A percentile compares a stretch with the other conserved stretches of the same genome.
These are phyloP conservation scores for Plumapathes pennacea DNA, from an alignment of 92 coral and sea anemone species.

Conservation along the genomic window DNA sequence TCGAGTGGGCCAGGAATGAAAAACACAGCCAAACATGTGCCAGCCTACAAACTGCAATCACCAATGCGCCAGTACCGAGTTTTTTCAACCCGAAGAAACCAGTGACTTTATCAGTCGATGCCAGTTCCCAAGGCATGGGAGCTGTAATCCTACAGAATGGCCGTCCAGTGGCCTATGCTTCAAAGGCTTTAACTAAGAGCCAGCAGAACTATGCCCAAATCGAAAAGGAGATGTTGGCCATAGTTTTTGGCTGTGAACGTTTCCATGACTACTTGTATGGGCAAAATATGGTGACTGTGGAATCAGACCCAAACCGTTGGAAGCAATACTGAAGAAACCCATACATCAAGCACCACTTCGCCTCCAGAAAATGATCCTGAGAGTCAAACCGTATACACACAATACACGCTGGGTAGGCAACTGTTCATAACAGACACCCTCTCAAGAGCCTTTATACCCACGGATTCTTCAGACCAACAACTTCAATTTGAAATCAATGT, in stretches of 20 bases:
- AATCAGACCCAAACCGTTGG: slow-evolving; percentile 12
- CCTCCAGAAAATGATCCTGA: slow-evolving; percentile 14
- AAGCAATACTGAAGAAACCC: slow-evolving; percentile 22
- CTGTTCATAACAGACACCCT: background rate
- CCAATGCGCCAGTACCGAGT: slow-evolving; percentile 21
- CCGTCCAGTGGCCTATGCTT: slow-evolving; percentile 29
- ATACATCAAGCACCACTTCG: slow-evolving; percentile 26
- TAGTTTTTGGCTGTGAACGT: slow-evolving; percentile 14
- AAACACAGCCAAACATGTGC: slow-evolving; percentile 7
- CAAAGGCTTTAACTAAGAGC: slow-evolving; percentile 27
- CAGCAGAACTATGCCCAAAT: slow-evolving; percentile 34
- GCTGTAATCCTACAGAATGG: slow-evolving; percentile 11
- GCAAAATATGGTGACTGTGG: slow-evolving; percentile 4
- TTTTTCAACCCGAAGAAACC: slow-evolving; percentile 19
- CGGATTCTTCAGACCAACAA: background rate
- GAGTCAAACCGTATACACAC: background rate
- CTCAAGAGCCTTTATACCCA: slow-evolving; percentile 13
- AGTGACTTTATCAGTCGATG: slow-evolving; percentile 25
- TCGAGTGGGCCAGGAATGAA: slow-evolving; percentile 20
- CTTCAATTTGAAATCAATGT: slow-evolving; percentile 6
- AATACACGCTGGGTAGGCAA: too few species aligned
- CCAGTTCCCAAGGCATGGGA: slow-evolving; percentile 25
- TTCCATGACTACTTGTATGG: slow-evolving; percentile 25
- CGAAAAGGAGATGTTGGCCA: slow-evolving; percentile 25
- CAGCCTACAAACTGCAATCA: slow-evolving; percentile 12